Evolutionary conservation across 2,113 vertebrate species (phyloP).

Genomic region (Pollimyrus isidori): DNA sequence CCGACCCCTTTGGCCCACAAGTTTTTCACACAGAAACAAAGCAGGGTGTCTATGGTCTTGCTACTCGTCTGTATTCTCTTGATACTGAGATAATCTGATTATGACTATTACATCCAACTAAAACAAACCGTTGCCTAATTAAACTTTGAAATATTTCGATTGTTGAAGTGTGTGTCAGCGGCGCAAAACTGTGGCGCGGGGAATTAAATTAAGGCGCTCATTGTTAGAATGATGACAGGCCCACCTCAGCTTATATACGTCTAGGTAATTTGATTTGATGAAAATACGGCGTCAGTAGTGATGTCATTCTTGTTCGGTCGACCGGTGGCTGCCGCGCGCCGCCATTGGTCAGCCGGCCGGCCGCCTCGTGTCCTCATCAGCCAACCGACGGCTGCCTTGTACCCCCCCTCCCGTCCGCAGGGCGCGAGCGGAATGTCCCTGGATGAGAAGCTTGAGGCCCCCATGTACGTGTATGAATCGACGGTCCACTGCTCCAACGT

Average conservation of each 20-base stretch:
- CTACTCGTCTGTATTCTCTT: not conserved
- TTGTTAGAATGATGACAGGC: not conserved
- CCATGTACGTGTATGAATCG: constrained; percentile 94
- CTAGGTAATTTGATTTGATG: not conserved
- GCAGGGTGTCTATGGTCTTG: not conserved
- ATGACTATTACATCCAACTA: not conserved
- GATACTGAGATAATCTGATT: not conserved
- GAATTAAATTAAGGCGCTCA: not conserved
- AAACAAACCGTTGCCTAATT: not conserved
- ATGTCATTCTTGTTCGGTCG: not conserved
- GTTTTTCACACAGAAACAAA: not conserved
- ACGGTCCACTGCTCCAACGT: constrained; percentile 93
- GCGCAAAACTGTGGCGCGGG: not conserved
- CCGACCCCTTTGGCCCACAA: not conserved
- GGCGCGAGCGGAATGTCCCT: constrained; percentile 81
- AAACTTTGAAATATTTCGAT: not conserved
- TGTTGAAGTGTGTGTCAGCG: not conserved
- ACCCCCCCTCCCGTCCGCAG: constrained; percentile 52
- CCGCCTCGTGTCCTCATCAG: constrained; percentile 8
- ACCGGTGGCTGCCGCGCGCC: not conserved
- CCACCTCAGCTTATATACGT: not conserved
- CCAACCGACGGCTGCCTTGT: constrained; percentile 15
- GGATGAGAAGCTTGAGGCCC: constrained; percentile 81
- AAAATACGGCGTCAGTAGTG: not conserved
- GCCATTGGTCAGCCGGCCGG: not conserved